Evolutionary conservation across 2,797 vertebrate species (phyloP).

Genomic region (Enteromius trimaculatus): DNA sequence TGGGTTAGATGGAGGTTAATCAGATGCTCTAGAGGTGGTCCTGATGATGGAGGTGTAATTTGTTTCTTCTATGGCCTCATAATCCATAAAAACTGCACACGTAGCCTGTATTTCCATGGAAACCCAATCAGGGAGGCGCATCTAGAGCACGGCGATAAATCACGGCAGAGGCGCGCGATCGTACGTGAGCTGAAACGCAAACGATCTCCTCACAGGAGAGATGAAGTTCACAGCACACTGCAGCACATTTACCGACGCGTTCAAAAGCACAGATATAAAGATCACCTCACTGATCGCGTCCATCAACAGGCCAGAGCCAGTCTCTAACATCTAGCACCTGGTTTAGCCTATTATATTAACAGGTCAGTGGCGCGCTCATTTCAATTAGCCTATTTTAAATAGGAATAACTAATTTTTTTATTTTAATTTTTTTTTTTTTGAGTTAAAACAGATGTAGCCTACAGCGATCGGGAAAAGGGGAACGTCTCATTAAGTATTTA

Average conservation of each 20-base stretch:
- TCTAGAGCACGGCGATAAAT: conserved; percentile 54
- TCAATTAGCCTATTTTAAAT: not conserved
- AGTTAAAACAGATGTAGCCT: not conserved
- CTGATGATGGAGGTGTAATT: conserved; percentile 23
- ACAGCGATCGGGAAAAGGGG: too few species aligned
- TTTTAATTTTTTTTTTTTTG: not conserved
- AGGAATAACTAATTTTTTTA: too few species aligned
- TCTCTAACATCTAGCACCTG: not conserved
- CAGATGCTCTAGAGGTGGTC: not conserved
- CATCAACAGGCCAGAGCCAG: not conserved
- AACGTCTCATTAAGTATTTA: not conserved
- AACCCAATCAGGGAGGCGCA: conserved; percentile 36
- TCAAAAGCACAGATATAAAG: not conserved
- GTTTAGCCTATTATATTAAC: not conserved
- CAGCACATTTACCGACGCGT: not conserved
- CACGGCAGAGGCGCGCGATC: not conserved
- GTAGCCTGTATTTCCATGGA: conserved; percentile 28
- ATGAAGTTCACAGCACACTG: conserved; percentile 33
- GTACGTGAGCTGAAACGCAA: conserved; percentile 48
- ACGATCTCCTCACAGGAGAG: not conserved
- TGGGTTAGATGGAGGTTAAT: conserved; percentile 3
- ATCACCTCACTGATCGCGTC: not conserved
- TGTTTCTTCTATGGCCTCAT: conserved; percentile 1
- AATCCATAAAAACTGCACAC: conserved; percentile 26
- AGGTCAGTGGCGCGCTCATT: not conserved